Base-by-base conservation (phyloP, 2,113 vertebrate genomes). In the Prinia subflava region DNA sequence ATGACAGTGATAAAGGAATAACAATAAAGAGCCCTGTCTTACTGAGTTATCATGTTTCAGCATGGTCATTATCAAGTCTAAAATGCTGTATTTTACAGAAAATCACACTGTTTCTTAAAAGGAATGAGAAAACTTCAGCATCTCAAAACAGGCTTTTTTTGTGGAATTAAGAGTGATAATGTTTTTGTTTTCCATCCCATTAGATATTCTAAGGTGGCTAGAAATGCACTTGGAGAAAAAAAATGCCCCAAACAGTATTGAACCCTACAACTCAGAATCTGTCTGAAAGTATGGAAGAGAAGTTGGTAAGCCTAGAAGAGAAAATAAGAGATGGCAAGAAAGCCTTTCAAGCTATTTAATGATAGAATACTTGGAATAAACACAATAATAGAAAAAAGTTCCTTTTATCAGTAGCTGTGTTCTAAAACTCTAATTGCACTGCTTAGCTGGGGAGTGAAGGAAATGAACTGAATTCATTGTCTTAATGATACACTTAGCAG, bases 401-500 rank as follows among this genome's bases (percentile, higher is more conserved):
- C 56, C 67, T 92, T 90, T 57, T 84, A 63, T 68, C 81, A 83
- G 91, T 95, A 90, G 92, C 90, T 88, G 53, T 79, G 7, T 42
- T 30, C 89, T 71, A 81, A 95, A 95, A 46, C 42, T 68, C 23
- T 91, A 96, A 97, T 95, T 96, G 88, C 52, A 90, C 56, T 71
- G 50, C 13, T 59, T 93, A 89, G 80, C 83, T 95, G 87, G 90
- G 87, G 92, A 44, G 44, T 77, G 86, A 96, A 84, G 83, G 94
- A 95, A 89, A 94, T 86, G 37, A 93, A 89, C 84, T 67, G 84
- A 95, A 91, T 97, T 92, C 73, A 95, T 97, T 94, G 87, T 91
- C 91, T 97, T 97, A 96, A 95, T 96, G 95, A 96, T 75, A 89
- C 97, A 93, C 93, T 90, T 82, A 91, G 94, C 97, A 97, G 97